A percentile compares a stretch with the other conserved stretches of the same genome.
Conservation (phyloP, 2,797 vertebrate genomes). For the Mus caroli region DNA sequence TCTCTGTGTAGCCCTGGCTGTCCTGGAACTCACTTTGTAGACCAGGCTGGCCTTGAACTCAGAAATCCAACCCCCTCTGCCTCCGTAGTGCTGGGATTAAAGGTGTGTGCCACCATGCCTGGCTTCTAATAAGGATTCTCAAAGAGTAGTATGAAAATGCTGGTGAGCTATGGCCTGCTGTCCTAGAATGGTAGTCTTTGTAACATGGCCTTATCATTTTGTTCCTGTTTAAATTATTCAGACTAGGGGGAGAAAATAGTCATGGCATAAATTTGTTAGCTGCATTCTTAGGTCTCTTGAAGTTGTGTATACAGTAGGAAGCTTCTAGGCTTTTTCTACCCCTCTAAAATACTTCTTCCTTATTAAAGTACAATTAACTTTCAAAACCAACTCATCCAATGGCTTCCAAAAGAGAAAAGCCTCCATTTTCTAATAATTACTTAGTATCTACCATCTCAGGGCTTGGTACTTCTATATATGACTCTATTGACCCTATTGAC, state of each 20-base stretch:
- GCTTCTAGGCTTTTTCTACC: background rate
- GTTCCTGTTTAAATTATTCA: background rate
- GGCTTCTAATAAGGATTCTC: background rate
- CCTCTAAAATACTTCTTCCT: background rate
- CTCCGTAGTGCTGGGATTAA: too few relatives aligned
- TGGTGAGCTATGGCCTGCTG: background rate
- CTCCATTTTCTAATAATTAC: background rate
- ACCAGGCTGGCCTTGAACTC: too few relatives aligned
- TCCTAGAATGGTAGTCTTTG: background rate
- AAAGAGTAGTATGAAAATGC: background rate
- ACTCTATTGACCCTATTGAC: background rate
- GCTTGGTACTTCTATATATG: background rate
- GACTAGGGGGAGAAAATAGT: background rate
- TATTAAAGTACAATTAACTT: background rate
- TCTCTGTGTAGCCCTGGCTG: too few relatives aligned
- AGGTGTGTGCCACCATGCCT: too few relatives aligned
- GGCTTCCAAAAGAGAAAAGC: constrained; percentile 26
- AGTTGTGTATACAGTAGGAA: background rate
- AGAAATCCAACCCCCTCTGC: too few relatives aligned
- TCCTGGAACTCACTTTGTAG: too few relatives aligned
- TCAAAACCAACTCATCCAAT: background rate
- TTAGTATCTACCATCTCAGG: background rate
- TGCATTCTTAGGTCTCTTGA: background rate
- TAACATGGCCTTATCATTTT: background rate
- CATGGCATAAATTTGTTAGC: background rate